A percentile compares a stretch with the other conserved stretches of the same genome.
Evolutionary conservation across 2,888 invertebrate species (phyloP).

Genomic region (Aspidiotus rigidus): DNA sequence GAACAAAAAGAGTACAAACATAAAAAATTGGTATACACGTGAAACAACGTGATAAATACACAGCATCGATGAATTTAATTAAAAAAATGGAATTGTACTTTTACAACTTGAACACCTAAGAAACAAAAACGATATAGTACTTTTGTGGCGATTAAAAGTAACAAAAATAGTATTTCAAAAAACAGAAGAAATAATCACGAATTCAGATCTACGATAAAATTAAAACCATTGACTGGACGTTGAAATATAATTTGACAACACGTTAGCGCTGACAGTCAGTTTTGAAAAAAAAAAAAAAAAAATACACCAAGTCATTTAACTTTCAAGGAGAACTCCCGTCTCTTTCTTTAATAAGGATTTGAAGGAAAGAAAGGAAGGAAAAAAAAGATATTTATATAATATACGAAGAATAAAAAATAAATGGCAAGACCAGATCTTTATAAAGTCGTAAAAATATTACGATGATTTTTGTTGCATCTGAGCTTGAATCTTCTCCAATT

Average conservation of each 20-base stretch:
- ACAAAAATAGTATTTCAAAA: too few relatives aligned
- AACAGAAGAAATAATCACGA: too few relatives aligned
- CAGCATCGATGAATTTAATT: background rate
- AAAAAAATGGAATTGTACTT: too few relatives aligned
- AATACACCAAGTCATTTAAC: too few relatives aligned
- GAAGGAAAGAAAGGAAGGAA: slow-evolving; percentile 12
- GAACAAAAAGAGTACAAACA: slow-evolving; percentile 9
- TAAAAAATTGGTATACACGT: slow-evolving; percentile 15
- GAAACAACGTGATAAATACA: slow-evolving; percentile 5
- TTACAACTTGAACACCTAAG: background rate
- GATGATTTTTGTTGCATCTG: slow-evolving; percentile 62
- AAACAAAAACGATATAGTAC: slow-evolving; percentile 6
- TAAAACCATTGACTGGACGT: too few relatives aligned
- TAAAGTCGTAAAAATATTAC: background rate
- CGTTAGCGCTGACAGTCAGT: too few relatives aligned
- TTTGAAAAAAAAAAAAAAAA: too few relatives aligned
- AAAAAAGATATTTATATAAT: background rate
- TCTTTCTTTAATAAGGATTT: slow-evolving; percentile 8
- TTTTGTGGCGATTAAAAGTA: too few relatives aligned
- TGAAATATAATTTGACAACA: too few relatives aligned
- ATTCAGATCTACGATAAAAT: too few relatives aligned
- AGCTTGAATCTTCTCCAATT: slow-evolving; percentile 90
- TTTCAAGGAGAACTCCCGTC: too few relatives aligned
- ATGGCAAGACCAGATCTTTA: slow-evolving; percentile 19
- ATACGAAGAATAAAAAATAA: slow-evolving; percentile 9